Evolutionary conservation across 2,113 vertebrate genomes (phyloP), one percentile per base, ranked within the genome.

Genomic region (Silurus meridionalis): DNA sequence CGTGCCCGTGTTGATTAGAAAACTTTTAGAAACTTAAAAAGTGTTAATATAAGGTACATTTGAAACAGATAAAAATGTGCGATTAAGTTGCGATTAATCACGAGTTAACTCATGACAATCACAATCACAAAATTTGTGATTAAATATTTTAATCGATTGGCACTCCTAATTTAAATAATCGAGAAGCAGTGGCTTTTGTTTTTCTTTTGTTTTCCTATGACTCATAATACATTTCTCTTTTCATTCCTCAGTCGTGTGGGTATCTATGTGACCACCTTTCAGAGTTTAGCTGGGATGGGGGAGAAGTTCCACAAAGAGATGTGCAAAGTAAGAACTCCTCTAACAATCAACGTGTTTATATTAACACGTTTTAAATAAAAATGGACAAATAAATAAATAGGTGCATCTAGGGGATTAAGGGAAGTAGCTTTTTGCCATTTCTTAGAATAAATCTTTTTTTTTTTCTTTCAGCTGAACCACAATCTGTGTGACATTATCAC

Each of bases 301-400:
- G 97, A 99, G 90, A 99, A 96, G 93, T 99, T 99, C 92, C 97
- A 99, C 93, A 96, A 92, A 93, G 97, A 99, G 88, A 97, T 99
- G 97, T 93, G 96, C 90, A 98, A 98, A 95, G 97, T 98, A 92
- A 86, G 83, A 83, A 5, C 10, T 71, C 67, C 23, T 46, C 58
- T 25, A 82, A 60, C 21, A 66, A n/a, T 79, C 52, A 80, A 6
- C 21, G 63, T 69, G 28, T 69, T 15, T 69, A 58, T 80, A 81
- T 37, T 64, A 66, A 46, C 0, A 21, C 28, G 9, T 17, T 80
- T 17, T 5, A 61, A 3, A 80, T 46, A 60, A 61, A 61, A 61
- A 46, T 37, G 37, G 37, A 37, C 37, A 37, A 3, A 9, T 79
- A 58, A 46, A 80, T 80, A 46, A 28, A 57, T 7, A 19, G 2